These are phyloP conservation scores for Clunio marinus DNA, from an alignment of 2,888 invertebrate species.

Conservation along the genomic window DNA sequence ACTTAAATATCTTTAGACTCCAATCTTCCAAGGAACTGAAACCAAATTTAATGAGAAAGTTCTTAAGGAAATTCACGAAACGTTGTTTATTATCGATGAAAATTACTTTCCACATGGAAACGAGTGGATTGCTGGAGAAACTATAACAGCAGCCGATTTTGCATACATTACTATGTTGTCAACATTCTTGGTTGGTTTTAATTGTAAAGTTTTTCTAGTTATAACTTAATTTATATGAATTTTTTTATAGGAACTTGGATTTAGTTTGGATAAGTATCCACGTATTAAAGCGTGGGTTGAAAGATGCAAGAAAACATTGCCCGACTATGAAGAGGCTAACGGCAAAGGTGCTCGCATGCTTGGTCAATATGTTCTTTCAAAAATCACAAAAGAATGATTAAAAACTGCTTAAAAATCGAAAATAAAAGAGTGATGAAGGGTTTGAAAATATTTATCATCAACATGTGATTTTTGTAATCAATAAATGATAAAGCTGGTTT, in stretches of 20 bases:
- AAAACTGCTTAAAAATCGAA: no score
- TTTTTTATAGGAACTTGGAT: constrained; percentile 56
- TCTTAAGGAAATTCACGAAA: constrained; percentile 17
- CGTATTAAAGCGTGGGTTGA: constrained; percentile 59
- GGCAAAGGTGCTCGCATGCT: background rate
- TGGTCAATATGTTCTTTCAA: background rate
- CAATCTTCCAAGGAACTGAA: constrained; percentile 2
- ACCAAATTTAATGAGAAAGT: background rate
- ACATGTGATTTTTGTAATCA: no score
- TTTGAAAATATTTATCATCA: no score
- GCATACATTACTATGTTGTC: constrained; percentile 58
- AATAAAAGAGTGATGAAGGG: no score
- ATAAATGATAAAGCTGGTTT: no score
- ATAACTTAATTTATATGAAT: background rate
- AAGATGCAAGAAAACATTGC: constrained; percentile 54
- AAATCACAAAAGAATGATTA: background rate
- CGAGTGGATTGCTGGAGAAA: constrained; percentile 57
- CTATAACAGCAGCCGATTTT: constrained; percentile 63
- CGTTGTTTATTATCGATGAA: constrained; percentile 18
- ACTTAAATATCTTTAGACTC: no score
- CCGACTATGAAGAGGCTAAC: constrained; percentile 55
- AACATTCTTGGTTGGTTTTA: no score
- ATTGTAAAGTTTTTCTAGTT: no score
- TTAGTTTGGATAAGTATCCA: constrained; percentile 56
- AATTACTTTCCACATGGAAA: constrained; percentile 54